Evolutionary conservation across 2,797 vertebrate genomes (phyloP).

Genomic region (Coreius guichenoti): DNA sequence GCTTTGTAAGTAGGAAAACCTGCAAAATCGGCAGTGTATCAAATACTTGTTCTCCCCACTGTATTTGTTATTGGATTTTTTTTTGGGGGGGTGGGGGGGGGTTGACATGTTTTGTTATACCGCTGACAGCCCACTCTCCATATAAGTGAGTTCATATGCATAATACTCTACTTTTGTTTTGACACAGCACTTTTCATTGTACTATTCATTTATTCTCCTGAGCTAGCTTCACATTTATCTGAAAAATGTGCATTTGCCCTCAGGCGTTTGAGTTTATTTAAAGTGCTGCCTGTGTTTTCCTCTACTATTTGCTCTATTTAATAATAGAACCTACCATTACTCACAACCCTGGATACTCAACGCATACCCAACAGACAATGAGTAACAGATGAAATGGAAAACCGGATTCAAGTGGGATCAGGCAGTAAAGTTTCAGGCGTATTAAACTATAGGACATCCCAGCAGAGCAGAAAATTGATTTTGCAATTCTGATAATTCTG

Average conservation of each 20-base stretch:
- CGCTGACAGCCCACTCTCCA: slow-evolving; percentile 22
- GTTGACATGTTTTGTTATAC: slow-evolving; percentile 11
- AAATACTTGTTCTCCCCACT: no score
- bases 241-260: slow-evolving; percentile 37
- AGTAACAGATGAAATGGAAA: slow-evolving; percentile 47
- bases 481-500: slow-evolving; percentile 65
- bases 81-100: no score
- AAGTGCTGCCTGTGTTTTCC: slow-evolving; percentile 42
- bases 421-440: slow-evolving; percentile 46
- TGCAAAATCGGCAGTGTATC: no score
- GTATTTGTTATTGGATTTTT: neutral
- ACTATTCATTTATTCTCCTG: slow-evolving; percentile 50
- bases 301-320: slow-evolving; percentile 52
- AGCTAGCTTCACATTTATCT: slow-evolving; percentile 48
- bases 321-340: slow-evolving; percentile 53
- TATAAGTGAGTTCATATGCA: slow-evolving; percentile 39
- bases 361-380: slow-evolving; percentile 40
- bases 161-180: slow-evolving; percentile 37
- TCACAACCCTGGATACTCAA: slow-evolving; percentile 43
- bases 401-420: slow-evolving; percentile 44
- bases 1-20: no score
- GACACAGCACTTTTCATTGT: slow-evolving; percentile 47
- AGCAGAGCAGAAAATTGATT: slow-evolving; percentile 63
- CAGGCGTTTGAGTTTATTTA: slow-evolving; percentile 51
- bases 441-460: slow-evolving; percentile 59